Evolutionary conservation across 2,888 invertebrate species (phyloP).

Genomic region (Pandemis cinnamomeana): DNA sequence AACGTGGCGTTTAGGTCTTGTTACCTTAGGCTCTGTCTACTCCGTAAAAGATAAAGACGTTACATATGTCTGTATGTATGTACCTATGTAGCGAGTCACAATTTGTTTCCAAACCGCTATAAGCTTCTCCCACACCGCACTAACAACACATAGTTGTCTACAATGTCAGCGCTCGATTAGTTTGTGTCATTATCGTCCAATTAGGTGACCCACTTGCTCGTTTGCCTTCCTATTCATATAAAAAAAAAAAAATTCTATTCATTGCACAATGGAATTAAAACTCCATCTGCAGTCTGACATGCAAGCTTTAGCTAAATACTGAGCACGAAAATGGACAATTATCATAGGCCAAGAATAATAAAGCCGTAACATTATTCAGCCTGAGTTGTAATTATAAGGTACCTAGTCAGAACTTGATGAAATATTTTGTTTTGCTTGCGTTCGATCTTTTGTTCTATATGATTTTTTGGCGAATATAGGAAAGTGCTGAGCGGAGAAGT

Average conservation of each 20-base stretch:
- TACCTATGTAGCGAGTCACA: neutral
- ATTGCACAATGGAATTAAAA: slow-evolving; percentile 16
- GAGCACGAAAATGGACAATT: slow-evolving; percentile 10
- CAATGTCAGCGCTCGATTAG: neutral
- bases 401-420: neutral
- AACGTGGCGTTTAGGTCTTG: no score
- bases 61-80: neutral
- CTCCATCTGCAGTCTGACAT: slow-evolving; percentile 1
- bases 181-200: slow-evolving; percentile 16
- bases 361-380: neutral
- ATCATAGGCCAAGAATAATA: slow-evolving; percentile 17
- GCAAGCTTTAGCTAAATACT: neutral
- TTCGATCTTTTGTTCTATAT: no score
- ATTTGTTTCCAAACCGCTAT: neutral
- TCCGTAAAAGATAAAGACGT: no score
- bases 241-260: no score
- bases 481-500: neutral
- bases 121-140: neutral
- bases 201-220: no score
- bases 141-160: neutral
- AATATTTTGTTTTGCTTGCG: neutral
- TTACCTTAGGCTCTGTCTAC: no score
- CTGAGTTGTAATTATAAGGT: neutral
- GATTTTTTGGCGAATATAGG: neutral
- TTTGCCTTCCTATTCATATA: no score